A percentile compares a stretch with the other conserved stretches of the same genome.
Conservation (phyloP, 2,888 invertebrate species). For the Sthenelais limicola region DNA sequence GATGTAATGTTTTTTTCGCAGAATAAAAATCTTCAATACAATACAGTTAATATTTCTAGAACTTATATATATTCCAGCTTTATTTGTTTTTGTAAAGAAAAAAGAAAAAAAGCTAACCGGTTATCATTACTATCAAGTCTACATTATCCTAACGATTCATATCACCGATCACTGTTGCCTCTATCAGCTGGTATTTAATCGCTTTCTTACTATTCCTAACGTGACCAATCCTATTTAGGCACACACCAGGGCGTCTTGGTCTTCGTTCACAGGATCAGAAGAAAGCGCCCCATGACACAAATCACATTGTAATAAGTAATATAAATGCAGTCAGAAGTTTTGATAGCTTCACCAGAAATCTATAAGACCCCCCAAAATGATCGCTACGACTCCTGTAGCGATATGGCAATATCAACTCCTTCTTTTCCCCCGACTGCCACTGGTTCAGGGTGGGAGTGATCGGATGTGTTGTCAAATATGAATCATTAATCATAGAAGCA, state of each 20-base stretch:
- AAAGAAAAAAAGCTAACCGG: too few relatives aligned
- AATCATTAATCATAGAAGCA: too few relatives aligned
- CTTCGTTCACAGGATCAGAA: neutral
- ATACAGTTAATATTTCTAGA: too few relatives aligned
- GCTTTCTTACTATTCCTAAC: constrained; percentile 13
- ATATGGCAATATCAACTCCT: neutral
- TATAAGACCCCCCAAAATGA: neutral
- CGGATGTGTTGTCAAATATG: too few relatives aligned
- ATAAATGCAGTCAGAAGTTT: constrained; percentile 12
- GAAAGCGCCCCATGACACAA: neutral
- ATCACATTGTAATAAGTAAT: constrained; percentile 31
- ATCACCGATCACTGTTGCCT: neutral
- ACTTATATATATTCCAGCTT: too few relatives aligned
- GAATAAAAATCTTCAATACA: too few relatives aligned
- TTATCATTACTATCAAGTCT: too few relatives aligned
- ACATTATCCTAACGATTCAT: too few relatives aligned
- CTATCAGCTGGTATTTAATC: neutral
- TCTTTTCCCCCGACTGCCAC: neutral
- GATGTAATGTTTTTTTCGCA: too few relatives aligned
- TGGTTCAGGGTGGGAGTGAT: too few relatives aligned
- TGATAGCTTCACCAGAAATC: constrained; percentile 1
- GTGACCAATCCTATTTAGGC: constrained; percentile 32
- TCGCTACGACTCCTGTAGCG: neutral
- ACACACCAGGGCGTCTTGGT: neutral
- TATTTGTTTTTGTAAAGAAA: too few relatives aligned